Conservation (phyloP, 2,113 vertebrate species). For the Alouatta palliata region DNA sequence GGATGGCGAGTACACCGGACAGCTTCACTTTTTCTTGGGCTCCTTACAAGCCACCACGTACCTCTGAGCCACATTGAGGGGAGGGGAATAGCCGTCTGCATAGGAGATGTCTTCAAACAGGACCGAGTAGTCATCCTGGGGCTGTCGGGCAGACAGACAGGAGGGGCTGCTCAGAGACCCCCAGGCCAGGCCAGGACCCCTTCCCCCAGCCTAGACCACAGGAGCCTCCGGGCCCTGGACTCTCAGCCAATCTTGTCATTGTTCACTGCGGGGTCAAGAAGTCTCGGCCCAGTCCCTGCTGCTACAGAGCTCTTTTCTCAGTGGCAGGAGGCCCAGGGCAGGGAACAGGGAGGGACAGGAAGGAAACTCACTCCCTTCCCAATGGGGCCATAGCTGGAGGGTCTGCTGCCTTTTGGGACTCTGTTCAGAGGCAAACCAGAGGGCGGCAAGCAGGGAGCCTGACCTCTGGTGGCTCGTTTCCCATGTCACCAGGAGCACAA, state of each 20-base stretch:
- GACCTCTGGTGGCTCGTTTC: neutral
- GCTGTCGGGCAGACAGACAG: constrained; percentile 80
- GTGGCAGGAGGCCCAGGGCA: neutral
- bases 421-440: neutral
- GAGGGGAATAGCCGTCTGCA: too few relatives aligned
- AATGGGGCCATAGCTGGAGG: neutral
- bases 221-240: accelerated
- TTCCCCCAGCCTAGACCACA: neutral
- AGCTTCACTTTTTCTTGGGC: too few relatives aligned
- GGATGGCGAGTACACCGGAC: too few relatives aligned
- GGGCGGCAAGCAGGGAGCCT: neutral
- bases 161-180: neutral
- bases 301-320: neutral
- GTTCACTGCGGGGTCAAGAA: neutral
- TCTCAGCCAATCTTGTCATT: neutral
- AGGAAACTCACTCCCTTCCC: neutral
- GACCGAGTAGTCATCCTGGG: constrained; percentile 66
- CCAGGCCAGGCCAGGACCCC: neutral
- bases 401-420: neutral
- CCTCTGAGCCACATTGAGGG: too few relatives aligned
- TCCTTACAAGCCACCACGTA: too few relatives aligned
- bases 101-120: too few relatives aligned
- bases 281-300: neutral
- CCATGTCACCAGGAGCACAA: accelerated
- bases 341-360: neutral